Evolutionary conservation across 2,888 invertebrate genomes (phyloP), one percentile per base, ranked within the genome.

Genomic region (Heteropelma amictum): DNA sequence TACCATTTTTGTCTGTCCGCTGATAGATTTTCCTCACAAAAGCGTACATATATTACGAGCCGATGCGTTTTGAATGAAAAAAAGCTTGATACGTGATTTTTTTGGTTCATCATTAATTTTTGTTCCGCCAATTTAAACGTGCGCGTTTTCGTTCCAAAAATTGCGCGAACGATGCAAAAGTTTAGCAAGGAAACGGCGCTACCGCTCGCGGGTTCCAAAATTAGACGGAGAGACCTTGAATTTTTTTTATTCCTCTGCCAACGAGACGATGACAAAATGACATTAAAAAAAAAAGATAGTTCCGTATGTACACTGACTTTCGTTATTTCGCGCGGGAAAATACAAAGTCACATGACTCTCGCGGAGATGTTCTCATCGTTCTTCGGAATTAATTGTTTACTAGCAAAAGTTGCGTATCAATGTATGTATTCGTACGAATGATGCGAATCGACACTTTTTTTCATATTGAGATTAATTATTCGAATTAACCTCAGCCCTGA

Each of bases 181-280:
- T 10, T 53, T 54, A 35, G 14, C 30, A 51, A 54, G 26, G 63
- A 69, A 73, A 64, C 45, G 28, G 28, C 38, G 7, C 21, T 53
- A 53, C 35, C 47, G n/a, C n/a, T n/a, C n/a, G n/a, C 42, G 12
- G 40, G 53, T 65, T 74, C 70, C 64, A 21, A 70, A 74, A 70
- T 74, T 74, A 74, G 70, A 64, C 65, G 65, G 26, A 10, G 19
- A 51, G 69, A 54, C 70, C 74, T 70, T 74, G 70, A 70, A 60
- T 26, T 14, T 42, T 67, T 53, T 53, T 35, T 63, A 23, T 26
- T 40, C 47, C 12, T 56, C 45, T 53, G 30, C 42, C 49, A n/a
- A 26, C 21, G 14, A 3, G 17, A 21, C 51, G 17, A 35, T 51
- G 51, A 69, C 54, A n/a, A n/a, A 58, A 51, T 56, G 2, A 7